Percentiles rank a stretch among this genome's conserved stretches.
These are phyloP conservation scores for Vespertilio murinus DNA, from an alignment of 2,797 vertebrate species.

Conservation along the genomic window DNA sequence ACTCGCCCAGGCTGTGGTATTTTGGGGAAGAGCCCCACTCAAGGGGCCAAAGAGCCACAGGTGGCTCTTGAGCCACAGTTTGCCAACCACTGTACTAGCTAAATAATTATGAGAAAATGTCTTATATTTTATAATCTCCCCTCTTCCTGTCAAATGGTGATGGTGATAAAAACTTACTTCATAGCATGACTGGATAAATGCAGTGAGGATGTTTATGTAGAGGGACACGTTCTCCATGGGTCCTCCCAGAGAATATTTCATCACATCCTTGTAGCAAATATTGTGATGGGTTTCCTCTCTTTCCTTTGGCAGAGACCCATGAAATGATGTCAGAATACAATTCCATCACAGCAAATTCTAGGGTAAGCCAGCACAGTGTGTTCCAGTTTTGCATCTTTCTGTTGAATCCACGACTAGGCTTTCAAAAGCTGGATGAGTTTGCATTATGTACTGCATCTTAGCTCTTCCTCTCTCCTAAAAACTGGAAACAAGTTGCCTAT, in stretches of 20 bases:
- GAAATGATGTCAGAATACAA: background rate
- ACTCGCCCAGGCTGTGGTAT: no score
- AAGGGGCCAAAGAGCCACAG: no score
- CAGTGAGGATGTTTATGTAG: background rate
- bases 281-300: background rate
- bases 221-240: background rate
- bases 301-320: background rate
- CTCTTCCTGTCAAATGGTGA: background rate
- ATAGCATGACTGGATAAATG: background rate
- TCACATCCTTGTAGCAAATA: background rate
- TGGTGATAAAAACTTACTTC: background rate
- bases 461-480: background rate
- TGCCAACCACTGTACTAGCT: background rate
- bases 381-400: background rate
- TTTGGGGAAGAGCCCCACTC: no score
- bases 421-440: background rate
- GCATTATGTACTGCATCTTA: background rate
- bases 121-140: background rate
- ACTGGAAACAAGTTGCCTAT: background rate
- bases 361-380: background rate
- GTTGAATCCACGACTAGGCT: background rate
- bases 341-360: background rate
- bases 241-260: constrained; percentile 9
- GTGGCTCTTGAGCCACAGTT: no score
- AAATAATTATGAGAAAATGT: background rate